phyloP scores from a whole-genome alignment of 2,797 vertebrate species.

The Clarias platycephalus region DNA sequence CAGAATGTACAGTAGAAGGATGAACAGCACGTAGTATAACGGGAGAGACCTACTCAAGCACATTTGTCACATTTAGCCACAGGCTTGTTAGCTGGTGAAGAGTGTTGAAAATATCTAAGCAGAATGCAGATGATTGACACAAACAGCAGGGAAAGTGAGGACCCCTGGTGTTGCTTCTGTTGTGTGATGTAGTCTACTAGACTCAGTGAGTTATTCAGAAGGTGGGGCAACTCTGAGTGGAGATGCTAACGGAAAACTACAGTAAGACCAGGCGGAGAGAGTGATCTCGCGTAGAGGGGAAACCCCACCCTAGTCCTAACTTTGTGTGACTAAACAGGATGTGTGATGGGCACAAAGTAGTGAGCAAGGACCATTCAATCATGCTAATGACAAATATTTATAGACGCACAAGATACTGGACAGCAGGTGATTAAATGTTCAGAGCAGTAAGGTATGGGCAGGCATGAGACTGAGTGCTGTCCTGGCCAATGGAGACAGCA shows the following conservation, averaged over 20 bases:
- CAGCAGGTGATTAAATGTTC: neutral
- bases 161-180: neutral
- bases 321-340: neutral
- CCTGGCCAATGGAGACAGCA: neutral
- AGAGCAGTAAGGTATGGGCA: neutral
- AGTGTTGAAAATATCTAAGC: neutral
- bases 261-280: neutral
- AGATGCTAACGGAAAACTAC: neutral
- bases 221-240: neutral
- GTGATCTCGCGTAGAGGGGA: neutral
- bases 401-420: neutral
- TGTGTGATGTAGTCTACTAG: neutral
- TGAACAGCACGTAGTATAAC: neutral
- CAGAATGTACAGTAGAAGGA: neutral
- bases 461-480: too few species aligned
- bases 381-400: neutral
- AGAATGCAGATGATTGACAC: neutral
- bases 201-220: neutral
- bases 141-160: neutral
- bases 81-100: too few species aligned
- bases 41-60: neutral
- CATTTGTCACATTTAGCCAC: neutral
- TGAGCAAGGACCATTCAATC: neutral
- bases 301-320: neutral
- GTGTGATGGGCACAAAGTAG: too few species aligned